Base-by-base conservation (phyloP, 1,140 invertebrate genomes). In the Ceratosolen fusciceps region DNA sequence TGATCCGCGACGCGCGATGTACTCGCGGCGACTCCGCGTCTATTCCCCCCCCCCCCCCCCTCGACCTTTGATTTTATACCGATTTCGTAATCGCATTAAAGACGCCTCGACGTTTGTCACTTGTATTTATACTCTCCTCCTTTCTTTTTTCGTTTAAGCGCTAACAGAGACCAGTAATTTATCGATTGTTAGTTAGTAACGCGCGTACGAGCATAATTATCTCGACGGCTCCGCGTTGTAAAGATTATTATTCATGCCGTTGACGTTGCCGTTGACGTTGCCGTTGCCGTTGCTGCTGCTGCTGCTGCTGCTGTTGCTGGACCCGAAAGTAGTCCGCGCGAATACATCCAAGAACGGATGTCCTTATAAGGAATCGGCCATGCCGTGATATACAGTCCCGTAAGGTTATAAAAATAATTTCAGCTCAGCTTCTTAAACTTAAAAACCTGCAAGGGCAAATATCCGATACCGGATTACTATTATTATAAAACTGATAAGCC, bases 141-240 rank as follows among this genome's bases (percentile, higher is more conserved):
- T 47, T 16, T 47, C 16, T 47, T 52, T 52, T 52, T 52, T 19
- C 0, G 1, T 68, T 0, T 39, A n/a, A 68, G 12, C 24, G 37
- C n/a, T n/a, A n/a, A n/a, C n/a, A n/a, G n/a, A n/a, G n/a, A n/a
- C 26, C 21, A 24, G 1, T 68, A 43, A 68, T 68, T 68, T 68
- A 43, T 68, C 5, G 74, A 70, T 68, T 77, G 47, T 68, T 68
- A 56, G 47, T 68, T 68, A 56, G 52, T 56, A 49, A 62, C 31
- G 43, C 24, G 34, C 34, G 7, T 8, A 34, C 26, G 0, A 3
- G 16, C 12, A 34, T 16, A 34, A 62, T 62, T 62, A 62, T 62
- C 29, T n/a, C 58, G 34, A 26, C 14, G 49, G 29, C 19, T 62
- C 0, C 12, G 2, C 58, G 21, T 34, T 34, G 1, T 62, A 29